These are phyloP conservation scores for Lissocephala sabroskyi DNA, from an alignment of 2,888 invertebrate species.

Conservation along the genomic window DNA sequence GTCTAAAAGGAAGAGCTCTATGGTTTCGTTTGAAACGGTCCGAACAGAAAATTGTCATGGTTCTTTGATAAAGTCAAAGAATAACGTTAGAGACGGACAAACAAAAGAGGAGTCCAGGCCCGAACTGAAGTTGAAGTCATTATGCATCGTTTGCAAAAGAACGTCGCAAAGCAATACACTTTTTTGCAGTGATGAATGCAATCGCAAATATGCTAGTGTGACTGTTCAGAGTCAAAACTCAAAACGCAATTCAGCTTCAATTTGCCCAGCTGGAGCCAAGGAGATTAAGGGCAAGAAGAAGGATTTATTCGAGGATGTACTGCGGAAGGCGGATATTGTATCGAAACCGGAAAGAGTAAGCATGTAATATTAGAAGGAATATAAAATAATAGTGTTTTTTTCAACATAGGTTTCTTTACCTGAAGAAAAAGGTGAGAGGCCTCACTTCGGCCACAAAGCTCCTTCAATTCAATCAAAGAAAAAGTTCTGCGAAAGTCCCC, in stretches of 20 bases:
- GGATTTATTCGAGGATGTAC: slow-evolving; percentile 70
- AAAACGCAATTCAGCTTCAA: too few relatives aligned
- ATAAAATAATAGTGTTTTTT: not conserved
- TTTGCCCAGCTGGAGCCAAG: slow-evolving; percentile 32
- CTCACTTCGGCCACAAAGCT: slow-evolving; percentile 84
- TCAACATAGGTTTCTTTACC: slow-evolving; percentile 80
- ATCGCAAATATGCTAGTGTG: slow-evolving; percentile 81
- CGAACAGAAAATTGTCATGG: too few relatives aligned
- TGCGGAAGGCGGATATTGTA: slow-evolving; percentile 62
- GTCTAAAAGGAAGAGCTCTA: too few relatives aligned
- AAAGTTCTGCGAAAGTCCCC: slow-evolving; percentile 91
- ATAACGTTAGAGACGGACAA: too few relatives aligned
- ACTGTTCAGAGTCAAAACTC: slow-evolving; percentile 20
- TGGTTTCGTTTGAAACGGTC: too few relatives aligned
- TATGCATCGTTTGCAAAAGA: slow-evolving; percentile 85
- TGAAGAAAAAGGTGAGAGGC: slow-evolving; percentile 84
- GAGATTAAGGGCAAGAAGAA: slow-evolving; percentile 68
- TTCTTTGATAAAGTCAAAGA: too few relatives aligned
- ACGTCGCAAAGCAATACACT: slow-evolving; percentile 83
- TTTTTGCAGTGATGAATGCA: slow-evolving; percentile 92
- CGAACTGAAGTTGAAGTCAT: too few relatives aligned
- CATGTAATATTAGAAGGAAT: too few relatives aligned
- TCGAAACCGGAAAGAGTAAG: slow-evolving; percentile 69
- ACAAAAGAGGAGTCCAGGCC: too few relatives aligned
- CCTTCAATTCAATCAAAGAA: slow-evolving; percentile 85